Base-by-base conservation (phyloP, 2,888 invertebrate species). In the Aleiodes leptofemur region DNA sequence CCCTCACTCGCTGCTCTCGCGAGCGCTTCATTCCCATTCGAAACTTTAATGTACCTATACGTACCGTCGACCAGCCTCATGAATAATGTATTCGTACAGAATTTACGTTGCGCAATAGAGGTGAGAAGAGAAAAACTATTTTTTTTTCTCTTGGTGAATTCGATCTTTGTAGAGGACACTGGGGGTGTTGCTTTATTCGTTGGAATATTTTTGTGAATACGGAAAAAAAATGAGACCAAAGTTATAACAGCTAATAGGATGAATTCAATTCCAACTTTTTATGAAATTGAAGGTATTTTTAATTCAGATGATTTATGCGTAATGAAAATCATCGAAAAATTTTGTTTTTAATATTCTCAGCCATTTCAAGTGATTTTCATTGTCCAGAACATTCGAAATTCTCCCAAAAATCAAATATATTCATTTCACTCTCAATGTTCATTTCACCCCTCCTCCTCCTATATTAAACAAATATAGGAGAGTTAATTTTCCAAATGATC, bases 31-130 rank as follows among this genome's bases (percentile, higher is more conserved):
- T 61, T 72, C 53, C 68, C 69, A 72, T 73, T 72, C 57, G 72
- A 76, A 80, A 80, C 73, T 78, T 78, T 74, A 76, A 79, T 76
- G 73, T 71, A 76, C 66, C 72, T 73, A 74, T 70, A 74, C 72
- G 73, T 73, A 66, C 64, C 55, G 23, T 57, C 31, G 53, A 43
- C 57, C 50, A 66, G 64, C 61, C 74, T 74, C 73, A 78, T 78
- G 79, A 80, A 80, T 80, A 80, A 80, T 80, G 73, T 68, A 80
- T 78, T 73, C 43, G 73, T 74, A 73, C 69, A 61, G 78, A 76
- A 78, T 79, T 79, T 61, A 61, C 69, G 61, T 74, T 61, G 34
- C 57, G 59, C 68, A 8, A 70, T 55, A 70, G 53, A 43, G 56
- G 43, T 57, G 57, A 70, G n/a, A 38, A 43, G 34, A 29, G n/a